phyloP scores from a whole-genome alignment of 2,888 invertebrate genomes.

The Caenorhabditis wallacei region DNA sequence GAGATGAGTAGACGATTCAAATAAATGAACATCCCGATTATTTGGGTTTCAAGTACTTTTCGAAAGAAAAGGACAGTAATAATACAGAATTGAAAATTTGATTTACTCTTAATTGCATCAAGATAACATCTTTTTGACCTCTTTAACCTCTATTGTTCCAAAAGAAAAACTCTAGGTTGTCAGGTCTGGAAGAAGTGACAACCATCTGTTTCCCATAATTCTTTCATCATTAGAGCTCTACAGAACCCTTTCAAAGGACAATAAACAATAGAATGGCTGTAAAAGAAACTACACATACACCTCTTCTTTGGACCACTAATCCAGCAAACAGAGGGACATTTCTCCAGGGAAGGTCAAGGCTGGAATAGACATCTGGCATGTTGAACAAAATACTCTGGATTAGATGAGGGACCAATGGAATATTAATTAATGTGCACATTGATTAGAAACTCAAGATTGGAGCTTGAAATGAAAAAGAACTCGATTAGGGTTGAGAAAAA shows the following conservation, averaged over 20 bases:
- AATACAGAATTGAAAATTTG: too few relatives aligned
- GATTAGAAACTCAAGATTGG: too few relatives aligned
- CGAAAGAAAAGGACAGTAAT: not conserved
- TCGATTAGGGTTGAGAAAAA: too few relatives aligned
- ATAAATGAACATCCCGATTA: not conserved
- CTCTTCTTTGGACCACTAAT: not conserved
- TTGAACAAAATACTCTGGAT: too few relatives aligned
- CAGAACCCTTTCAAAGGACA: not conserved
- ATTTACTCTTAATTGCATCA: too few relatives aligned
- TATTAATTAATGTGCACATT: too few relatives aligned
- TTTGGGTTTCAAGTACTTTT: conserved; percentile 16
- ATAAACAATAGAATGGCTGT: not conserved
- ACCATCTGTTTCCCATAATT: not conserved
- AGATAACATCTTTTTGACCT: too few relatives aligned
- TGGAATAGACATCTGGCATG: not conserved
- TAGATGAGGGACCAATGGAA: not conserved
- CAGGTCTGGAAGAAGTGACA: too few relatives aligned
- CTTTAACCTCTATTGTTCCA: too few relatives aligned
- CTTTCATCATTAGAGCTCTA: not conserved
- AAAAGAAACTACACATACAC: not conserved
- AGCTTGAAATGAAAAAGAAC: too few relatives aligned
- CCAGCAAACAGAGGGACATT: not conserved
- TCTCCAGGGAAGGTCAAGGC: conserved; percentile 8
- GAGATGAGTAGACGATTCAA: conserved; percentile 12
- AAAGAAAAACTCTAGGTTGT: too few relatives aligned